Conservation (phyloP, 2,113 vertebrate genomes). For the Heterotis niloticus region DNA sequence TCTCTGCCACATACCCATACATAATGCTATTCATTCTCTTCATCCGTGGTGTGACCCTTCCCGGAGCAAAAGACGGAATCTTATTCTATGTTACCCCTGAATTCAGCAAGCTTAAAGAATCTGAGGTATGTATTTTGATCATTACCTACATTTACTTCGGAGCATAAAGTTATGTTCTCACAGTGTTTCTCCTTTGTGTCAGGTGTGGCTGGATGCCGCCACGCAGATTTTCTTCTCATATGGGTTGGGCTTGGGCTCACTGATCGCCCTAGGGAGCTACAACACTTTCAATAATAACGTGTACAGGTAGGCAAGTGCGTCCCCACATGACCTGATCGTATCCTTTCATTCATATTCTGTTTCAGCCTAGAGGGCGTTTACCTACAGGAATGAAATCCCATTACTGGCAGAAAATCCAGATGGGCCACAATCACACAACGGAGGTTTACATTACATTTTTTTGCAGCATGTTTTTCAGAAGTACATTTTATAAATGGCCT, state of each 20-base stretch:
- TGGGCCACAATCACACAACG: background rate
- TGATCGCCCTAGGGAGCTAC: slow-evolving; percentile 97
- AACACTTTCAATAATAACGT: slow-evolving; percentile 97
- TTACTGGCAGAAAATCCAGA: background rate
- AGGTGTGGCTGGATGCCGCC: slow-evolving; percentile 98
- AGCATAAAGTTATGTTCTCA: slow-evolving; percentile 25
- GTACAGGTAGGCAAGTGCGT: slow-evolving; percentile 75
- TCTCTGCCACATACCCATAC: slow-evolving; percentile 97
- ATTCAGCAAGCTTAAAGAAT: slow-evolving; percentile 92
- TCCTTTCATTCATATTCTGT: background rate
- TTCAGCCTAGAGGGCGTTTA: background rate
- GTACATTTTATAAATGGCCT: too few species aligned
- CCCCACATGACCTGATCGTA: background rate
- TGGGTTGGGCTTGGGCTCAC: slow-evolving; percentile 89
- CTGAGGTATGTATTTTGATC: slow-evolving; percentile 72
- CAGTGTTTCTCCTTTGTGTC: slow-evolving; percentile 41
- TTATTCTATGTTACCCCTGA: slow-evolving; percentile 94
- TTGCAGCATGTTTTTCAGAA: background rate
- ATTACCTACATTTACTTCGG: background rate
- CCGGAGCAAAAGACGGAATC: slow-evolving; percentile 89
- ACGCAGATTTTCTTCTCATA: slow-evolving; percentile 99
- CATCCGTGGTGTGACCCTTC: slow-evolving; percentile 92
- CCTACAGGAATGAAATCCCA: background rate
- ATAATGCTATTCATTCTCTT: slow-evolving; percentile 97
- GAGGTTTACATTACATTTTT: background rate